Base-by-base conservation (phyloP, 92 coral and sea anemone species). In the Epizoanthus ramosus region DNA sequence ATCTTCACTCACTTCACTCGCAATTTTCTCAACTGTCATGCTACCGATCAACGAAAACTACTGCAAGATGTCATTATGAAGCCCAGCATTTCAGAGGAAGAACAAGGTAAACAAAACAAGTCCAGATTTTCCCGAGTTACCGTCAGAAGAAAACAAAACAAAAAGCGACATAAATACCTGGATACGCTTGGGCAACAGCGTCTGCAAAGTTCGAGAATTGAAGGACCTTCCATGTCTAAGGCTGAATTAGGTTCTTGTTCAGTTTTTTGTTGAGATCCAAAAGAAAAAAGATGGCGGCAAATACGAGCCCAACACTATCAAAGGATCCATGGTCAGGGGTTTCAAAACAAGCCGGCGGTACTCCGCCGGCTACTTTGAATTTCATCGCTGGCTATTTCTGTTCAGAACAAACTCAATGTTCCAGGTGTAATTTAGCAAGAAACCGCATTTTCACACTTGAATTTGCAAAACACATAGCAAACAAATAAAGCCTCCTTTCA, bases 281-380 rank as follows among this genome's bases (percentile, higher is more conserved):
- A 50, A 47, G 39, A 21, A 21, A 3, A 75, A 75, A 54, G 71
- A 75, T 75, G 81, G 71, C 41, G 70, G 35, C 72, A 71, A 75
- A 59, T 75, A 56, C 81, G 61, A 75, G 81, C 81, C 81, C 24
- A 71, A 75, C 63, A 74, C 71, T n/a, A n/a, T n/a, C n/a, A n/a
- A n/a, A n/a, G n/a, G n/a, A n/a, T n/a, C n/a, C n/a, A n/a, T n/a
- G n/a, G n/a, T n/a, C n/a, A n/a, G n/a, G n/a, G n/a, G n/a, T n/a
- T n/a, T n/a, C n/a, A n/a, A n/a, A n/a, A n/a, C n/a, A n/a, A n/a
- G n/a, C n/a, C n/a, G n/a, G n/a, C n/a, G n/a, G n/a, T n/a, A n/a
- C n/a, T n/a, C n/a, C n/a, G n/a, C n/a, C n/a, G n/a, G n/a, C n/a
- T n/a, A n/a, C n/a, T 58, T 24, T 52, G 14, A 52, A 14, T 52